Conservation (phyloP, 53 echinoderm and acorn worm genomes). For the Mesocentrotus franciscanus region DNA sequence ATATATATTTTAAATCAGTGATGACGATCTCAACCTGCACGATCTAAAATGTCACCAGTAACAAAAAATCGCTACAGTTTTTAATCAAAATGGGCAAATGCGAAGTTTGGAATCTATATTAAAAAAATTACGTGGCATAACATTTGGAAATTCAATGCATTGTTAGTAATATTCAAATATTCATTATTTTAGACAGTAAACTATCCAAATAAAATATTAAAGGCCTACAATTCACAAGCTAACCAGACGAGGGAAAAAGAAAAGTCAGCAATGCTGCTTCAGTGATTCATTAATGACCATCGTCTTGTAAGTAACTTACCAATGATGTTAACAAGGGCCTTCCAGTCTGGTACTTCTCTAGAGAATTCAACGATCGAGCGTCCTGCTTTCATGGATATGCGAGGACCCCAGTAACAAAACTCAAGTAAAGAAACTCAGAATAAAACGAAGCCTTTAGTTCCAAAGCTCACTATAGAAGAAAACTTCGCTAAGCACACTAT, state of each 20-base stretch:
- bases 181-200: not conserved
- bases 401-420: not conserved
- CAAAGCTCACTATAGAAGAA: not conserved
- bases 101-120: too few species aligned
- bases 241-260: not conserved
- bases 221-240: not conserved
- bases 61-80: too few species aligned
- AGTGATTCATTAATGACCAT: not conserved
- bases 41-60: too few species aligned
- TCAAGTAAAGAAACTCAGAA: not conserved
- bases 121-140: too few species aligned
- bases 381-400: not conserved
- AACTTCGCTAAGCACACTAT: not conserved
- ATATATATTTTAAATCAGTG: too few species aligned
- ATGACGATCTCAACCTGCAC: too few species aligned
- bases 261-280: not conserved
- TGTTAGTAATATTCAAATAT: not conserved
- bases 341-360: not conserved
- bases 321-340: not conserved
- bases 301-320: slow-evolving; percentile 49
- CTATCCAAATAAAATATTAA: not conserved
- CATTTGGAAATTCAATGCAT: too few species aligned
- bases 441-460: not conserved
- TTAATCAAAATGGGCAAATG: too few species aligned
- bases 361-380: not conserved